Evolutionary conservation across 1,140 invertebrate species (phyloP), one percentile per base, ranked within the genome.

Genomic region (Protaetia brevitarsis): DNA sequence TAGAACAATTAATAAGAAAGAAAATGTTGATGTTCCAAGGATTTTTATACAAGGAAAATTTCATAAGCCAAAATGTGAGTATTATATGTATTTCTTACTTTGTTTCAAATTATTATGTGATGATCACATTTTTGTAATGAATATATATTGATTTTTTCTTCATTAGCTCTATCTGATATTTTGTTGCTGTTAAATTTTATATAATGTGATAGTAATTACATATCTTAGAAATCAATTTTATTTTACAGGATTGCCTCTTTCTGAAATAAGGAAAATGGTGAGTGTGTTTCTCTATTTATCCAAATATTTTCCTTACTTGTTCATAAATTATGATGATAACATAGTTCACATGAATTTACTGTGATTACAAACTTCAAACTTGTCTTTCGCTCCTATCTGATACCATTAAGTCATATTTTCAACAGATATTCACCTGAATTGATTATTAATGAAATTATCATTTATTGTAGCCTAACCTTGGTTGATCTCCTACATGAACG

Each of bases 1-100:
- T 51, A 84, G 94, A 66, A 98, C 95, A 0, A 81, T 96, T 0
- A 98, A 98, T 79, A 81, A 89, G 29, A 98, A 97, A 75, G 94
- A 97, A 81, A 89, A 89, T 21, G 84, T 98, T 51, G 87, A 95
- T 86, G 93, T 95, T 0, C 90, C 89, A 0, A 84, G 96, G 64
- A 90, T 95, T 70, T 98, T 97, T 83, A 84, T 98, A 5, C 96
- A 98, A 81, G 92, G 87, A 13, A 96, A 95, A 83, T 95, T 94
- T 77, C 77, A 72, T 10, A 92, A 89, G 74, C 81, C 81, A 84
- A 1, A 21, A 75, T 73, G 72, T 68, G 51, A 66, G 23, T 51
- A 60, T 66, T 60, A 16, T n/a, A n/a, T n/a, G n/a, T n/a, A n/a
- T n/a, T n/a, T 51, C 31, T 60, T 66, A 62, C 58, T 60, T 67